These are phyloP conservation scores for Phenacoccus solenopsis DNA, from an alignment of 1,140 invertebrate species.

Conservation along the genomic window DNA sequence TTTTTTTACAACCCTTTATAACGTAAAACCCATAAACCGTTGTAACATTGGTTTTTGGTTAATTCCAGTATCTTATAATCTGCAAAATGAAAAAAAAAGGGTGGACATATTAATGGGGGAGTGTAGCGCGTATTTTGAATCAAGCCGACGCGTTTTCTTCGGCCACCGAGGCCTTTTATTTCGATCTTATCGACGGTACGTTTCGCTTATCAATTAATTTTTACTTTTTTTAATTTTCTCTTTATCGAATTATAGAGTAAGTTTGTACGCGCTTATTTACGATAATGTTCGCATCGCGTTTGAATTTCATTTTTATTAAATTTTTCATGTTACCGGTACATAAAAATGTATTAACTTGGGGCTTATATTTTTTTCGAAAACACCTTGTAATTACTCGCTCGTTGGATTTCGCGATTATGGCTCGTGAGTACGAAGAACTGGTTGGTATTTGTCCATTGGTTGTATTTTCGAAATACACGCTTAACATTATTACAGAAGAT, in stretches of 20 bases:
- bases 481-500: too few relatives aligned
- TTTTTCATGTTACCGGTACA: neutral
- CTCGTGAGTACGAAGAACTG: neutral
- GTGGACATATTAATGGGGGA: neutral
- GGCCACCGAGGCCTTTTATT: neutral
- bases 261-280: neutral
- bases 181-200: neutral
- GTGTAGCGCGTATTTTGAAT: neutral
- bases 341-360: neutral
- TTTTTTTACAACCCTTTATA: neutral
- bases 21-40: neutral
- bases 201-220: neutral
- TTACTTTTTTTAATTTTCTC: conserved; percentile 3
- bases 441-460: too few relatives aligned
- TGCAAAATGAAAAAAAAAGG: neutral
- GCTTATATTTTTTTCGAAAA: neutral
- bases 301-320: neutral
- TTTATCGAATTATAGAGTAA: neutral
- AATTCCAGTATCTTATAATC: neutral
- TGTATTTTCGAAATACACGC: too few relatives aligned
- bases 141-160: neutral
- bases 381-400: neutral
- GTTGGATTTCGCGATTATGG: too few relatives aligned
- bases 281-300: neutral
- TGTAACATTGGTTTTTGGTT: neutral